These are phyloP conservation scores for Adineta ricciae DNA, from an alignment of 2,888 invertebrate genomes.

Conservation along the genomic window DNA sequence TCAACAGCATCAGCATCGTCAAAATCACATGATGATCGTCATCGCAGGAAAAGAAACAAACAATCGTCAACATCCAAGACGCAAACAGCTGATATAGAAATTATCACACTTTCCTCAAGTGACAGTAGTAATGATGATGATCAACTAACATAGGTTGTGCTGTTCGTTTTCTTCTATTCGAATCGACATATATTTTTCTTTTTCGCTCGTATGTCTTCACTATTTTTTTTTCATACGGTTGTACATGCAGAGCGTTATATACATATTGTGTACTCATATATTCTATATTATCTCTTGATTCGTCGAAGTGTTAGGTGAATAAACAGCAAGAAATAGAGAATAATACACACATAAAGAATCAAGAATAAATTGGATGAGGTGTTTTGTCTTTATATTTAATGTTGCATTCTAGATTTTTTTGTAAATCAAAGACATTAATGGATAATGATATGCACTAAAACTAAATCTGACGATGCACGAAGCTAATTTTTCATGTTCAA, in stretches of 20 bases:
- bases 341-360: background rate
- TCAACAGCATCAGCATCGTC: background rate
- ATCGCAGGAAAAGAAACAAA: background rate
- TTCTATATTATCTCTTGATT: background rate
- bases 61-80: background rate
- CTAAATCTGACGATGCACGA: no score
- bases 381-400: background rate
- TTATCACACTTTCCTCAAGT: background rate
- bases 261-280: background rate
- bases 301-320: background rate
- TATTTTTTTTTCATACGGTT: background rate
- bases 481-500: no score
- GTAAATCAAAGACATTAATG: background rate
- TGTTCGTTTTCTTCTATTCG: background rate
- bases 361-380: background rate
- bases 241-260: background rate
- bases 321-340: background rate
- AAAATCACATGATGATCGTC: background rate
- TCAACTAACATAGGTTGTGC: background rate
- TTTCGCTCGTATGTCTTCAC: background rate
- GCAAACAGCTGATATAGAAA: background rate
- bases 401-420: background rate
- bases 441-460: no score
- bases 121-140: background rate
- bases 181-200: background rate